These are phyloP conservation scores for Neopipo cinnamomea DNA, from an alignment of 2,113 vertebrate genomes.

Conservation along the genomic window DNA sequence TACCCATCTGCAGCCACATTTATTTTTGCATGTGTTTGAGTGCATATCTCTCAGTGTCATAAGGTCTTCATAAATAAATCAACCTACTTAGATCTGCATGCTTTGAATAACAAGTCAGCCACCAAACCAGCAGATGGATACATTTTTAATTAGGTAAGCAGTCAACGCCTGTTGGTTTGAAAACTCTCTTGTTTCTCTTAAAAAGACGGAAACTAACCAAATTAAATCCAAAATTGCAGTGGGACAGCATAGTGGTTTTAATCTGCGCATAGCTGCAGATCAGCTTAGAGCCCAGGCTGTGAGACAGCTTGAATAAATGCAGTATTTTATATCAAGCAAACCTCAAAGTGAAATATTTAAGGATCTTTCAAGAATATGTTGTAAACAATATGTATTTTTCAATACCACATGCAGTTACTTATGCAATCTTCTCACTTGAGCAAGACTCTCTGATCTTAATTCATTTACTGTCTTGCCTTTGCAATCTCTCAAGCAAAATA, in stretches of 20 bases:
- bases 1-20: conserved; percentile 66
- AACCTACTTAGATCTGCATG: conserved; percentile 69
- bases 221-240: conserved; percentile 61
- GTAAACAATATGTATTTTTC: conserved; percentile 70
- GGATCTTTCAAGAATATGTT: conserved; percentile 58
- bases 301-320: conserved; percentile 49
- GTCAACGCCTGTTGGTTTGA: conserved; percentile 63
- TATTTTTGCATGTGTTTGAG: conserved; percentile 67
- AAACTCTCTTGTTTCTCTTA: conserved; percentile 66
- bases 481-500: conserved; percentile 60
- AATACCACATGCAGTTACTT: conserved; percentile 55
- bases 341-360: conserved; percentile 72
- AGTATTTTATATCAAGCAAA: conserved; percentile 60
- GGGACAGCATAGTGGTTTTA: conserved; percentile 14
- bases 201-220: conserved; percentile 52
- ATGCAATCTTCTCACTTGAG: conserved; percentile 69
- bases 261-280: conserved; percentile 25
- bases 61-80: conserved; percentile 79
- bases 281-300: background rate
- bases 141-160: conserved; percentile 77
- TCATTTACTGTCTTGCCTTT: conserved; percentile 64
- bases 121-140: conserved; percentile 73
- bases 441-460: conserved; percentile 63
- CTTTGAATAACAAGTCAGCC: conserved; percentile 70
- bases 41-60: conserved; percentile 66